A percentile compares a stretch with the other conserved stretches of the same genome.
Evolutionary conservation across 2,113 vertebrate species (phyloP).

Genomic region (Labrus mixtus): DNA sequence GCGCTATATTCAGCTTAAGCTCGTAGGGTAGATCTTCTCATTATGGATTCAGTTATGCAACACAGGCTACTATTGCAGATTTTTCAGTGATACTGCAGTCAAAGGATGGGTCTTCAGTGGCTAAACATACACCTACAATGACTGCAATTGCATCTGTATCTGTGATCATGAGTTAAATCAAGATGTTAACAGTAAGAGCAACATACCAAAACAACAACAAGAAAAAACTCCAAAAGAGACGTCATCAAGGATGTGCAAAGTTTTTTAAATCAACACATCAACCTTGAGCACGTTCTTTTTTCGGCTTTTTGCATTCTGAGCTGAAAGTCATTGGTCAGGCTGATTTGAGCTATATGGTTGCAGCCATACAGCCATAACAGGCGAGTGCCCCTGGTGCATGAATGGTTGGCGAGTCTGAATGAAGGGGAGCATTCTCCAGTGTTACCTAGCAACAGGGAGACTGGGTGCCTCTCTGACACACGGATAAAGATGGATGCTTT

Average conservation of each 20-base stretch:
- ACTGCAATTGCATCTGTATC: conserved; percentile 15
- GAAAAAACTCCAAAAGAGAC: background rate
- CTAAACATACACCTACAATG: conserved; percentile 51
- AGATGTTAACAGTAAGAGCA: conserved; percentile 18
- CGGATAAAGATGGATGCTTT: conserved; percentile 82
- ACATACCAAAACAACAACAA: background rate
- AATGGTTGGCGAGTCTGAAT: conserved; percentile 82
- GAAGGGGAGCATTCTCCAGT: conserved; percentile 81
- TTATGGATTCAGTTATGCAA: conserved; percentile 73
- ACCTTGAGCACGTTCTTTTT: background rate
- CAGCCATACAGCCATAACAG: conserved; percentile 60
- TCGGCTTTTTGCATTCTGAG: conserved; percentile 29
- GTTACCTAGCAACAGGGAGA: conserved; percentile 88
- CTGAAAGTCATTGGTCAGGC: conserved; percentile 43
- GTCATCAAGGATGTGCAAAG: conserved; percentile 17
- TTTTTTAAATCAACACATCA: conserved; percentile 28
- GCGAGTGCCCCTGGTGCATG: conserved; percentile 75
- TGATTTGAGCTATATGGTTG: conserved; percentile 59
- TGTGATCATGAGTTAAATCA: conserved; percentile 11
- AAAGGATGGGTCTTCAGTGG: conserved; percentile 28
- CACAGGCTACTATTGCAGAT: conserved; percentile 52
- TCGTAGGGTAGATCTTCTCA: conserved; percentile 50
- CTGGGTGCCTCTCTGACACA: conserved; percentile 79
- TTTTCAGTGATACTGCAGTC: conserved; percentile 68
- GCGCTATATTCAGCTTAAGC: conserved; percentile 37